Conservation (phyloP, 1,140 invertebrate species). For the Caligus rogercresseyi region DNA sequence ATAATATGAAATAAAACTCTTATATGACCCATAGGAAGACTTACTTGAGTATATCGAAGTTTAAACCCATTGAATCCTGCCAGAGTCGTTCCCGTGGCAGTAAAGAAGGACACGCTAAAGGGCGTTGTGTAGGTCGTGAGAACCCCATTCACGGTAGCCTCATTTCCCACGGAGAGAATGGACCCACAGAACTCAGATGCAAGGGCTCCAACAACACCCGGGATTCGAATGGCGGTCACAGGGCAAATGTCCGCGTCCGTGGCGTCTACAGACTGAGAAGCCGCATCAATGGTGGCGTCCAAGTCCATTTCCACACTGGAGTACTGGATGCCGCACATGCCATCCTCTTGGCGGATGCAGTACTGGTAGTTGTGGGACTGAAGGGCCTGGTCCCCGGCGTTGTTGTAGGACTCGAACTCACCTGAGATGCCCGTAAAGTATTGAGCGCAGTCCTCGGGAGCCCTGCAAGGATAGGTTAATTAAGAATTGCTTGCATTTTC, state of each 20-base stretch:
- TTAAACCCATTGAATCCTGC: background rate
- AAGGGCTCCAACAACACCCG: background rate
- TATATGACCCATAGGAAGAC: no score
- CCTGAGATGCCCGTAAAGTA: constrained; percentile 7
- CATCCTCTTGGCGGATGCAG: constrained; percentile 9
- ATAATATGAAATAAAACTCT: no score
- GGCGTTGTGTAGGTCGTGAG: background rate
- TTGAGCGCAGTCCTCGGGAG: constrained; percentile 2
- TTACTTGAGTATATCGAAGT: background rate
- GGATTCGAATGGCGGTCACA: background rate
- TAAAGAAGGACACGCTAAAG: background rate
- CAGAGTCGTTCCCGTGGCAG: background rate
- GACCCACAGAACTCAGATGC: background rate
- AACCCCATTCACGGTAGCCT: background rate
- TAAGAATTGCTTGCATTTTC: no score
- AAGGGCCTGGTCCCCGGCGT: background rate
- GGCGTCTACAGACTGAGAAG: background rate
- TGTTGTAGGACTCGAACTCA: background rate
- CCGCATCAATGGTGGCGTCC: background rate
- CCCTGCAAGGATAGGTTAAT: background rate
- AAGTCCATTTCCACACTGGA: background rate
- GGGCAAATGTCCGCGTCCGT: background rate
- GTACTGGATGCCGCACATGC: background rate
- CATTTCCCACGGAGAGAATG: background rate
- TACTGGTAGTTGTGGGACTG: background rate